phyloP scores from a whole-genome alignment of 2,113 vertebrate genomes.

The Pollachius pollachius region DNA sequence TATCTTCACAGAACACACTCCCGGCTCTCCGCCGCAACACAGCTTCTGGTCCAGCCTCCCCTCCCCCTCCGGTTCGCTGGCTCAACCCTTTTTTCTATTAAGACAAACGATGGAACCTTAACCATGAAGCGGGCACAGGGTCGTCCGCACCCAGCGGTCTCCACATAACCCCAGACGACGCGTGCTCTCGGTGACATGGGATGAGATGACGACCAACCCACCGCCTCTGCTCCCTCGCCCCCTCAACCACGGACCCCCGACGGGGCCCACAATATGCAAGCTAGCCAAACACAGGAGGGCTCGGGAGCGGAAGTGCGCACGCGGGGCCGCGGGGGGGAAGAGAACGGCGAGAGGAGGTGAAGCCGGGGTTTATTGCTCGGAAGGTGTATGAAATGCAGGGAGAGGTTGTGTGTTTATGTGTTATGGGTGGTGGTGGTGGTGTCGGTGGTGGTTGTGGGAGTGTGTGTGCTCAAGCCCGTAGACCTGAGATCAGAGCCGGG shows the following conservation, averaged over 20 bases:
- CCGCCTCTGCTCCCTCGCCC: conserved; percentile 47
- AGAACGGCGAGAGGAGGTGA: conserved; percentile 24
- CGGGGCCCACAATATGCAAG: conserved; percentile 49
- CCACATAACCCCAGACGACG: conserved; percentile 43
- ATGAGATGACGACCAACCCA: conserved; percentile 44
- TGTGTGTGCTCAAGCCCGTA: conserved; percentile 56
- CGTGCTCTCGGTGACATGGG: conserved; percentile 50
- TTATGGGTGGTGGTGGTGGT: conserved; percentile 30
- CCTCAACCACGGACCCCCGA: conserved; percentile 45
- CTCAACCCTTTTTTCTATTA: conserved; percentile 66
- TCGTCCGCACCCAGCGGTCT: too few species aligned
- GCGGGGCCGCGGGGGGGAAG: not conserved
- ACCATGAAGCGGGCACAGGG: conserved; percentile 33
- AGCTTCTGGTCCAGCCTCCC: conserved; percentile 14
- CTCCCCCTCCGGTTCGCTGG: conserved; percentile 31
- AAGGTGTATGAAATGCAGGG: conserved; percentile 2
- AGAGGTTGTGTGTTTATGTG: not conserved
- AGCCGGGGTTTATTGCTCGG: conserved; percentile 55
- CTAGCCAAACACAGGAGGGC: conserved; percentile 42
- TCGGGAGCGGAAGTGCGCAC: not conserved
- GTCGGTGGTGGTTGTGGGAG: conserved; percentile 29
- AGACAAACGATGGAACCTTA: conserved; percentile 72
- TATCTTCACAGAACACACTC: conserved; percentile 34
- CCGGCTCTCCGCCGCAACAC: conserved; percentile 2
- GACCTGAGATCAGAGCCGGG: conserved; percentile 33